Base-by-base conservation (phyloP, 2,797 vertebrate species). In the Chelonia mydas region DNA sequence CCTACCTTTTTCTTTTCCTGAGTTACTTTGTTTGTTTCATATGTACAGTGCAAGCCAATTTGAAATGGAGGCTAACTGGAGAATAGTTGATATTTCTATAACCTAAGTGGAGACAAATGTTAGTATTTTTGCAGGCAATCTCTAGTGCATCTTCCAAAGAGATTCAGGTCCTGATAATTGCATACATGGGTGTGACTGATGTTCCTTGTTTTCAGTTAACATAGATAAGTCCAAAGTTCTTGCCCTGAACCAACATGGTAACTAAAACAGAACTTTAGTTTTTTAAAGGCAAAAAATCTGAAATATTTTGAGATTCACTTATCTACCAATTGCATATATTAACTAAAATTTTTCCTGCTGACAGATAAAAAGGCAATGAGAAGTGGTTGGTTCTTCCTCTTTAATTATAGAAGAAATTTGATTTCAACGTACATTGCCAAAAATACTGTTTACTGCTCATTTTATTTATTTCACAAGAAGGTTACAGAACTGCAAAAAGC, bases 151-250 rank as follows among this genome's bases (percentile, higher is more conserved):
- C 33, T 57, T 80, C 15, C 55, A 19, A 57, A 47, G 9, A 13
- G 3, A 4, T 86, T 94, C 0, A 0, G 2, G 86, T 19, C 11
- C 9, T 33, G 65, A 0, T 83, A 2, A 37, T 81, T 81, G 3
- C 33, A 10, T 16, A 7, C 61, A 5, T 83, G 78, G n/a, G 57
- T 77, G 45, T 57, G 53, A 11, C 51, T 25, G 7, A 9, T n/a
- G n/a, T 37, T 80, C 51, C 13, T 80, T 33, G 33, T 80, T 15
- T 80, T 80, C 3, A 47, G 25, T 84, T 68, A 53, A 1, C 33
- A n/a, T 65, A n/a, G 16, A 17, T 2, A 88, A 85, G 33, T 49
- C 28, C 5, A 87, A 77, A 90, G 41, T 50, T 72, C 1, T 19
- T 5, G 2, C 10, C 45, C 7, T 23, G 15, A 55, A 55, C 61